Evolutionary conservation across 2,113 vertebrate species (phyloP).

Genomic region (Cheilinus undulatus): DNA sequence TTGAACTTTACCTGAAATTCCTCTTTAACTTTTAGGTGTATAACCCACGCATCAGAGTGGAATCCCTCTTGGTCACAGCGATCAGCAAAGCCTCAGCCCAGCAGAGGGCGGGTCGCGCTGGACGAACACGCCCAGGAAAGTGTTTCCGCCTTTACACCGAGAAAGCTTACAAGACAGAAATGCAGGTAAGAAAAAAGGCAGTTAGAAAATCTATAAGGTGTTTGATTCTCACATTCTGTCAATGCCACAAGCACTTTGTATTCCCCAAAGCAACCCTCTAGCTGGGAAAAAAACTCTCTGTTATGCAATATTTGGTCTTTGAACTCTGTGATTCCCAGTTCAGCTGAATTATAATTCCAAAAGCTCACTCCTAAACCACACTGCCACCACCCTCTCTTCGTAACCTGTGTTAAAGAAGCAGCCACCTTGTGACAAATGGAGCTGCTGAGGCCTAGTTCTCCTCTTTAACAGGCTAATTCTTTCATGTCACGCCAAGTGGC

Average conservation of each 20-base stretch:
- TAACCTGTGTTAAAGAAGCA: conserved; percentile 35
- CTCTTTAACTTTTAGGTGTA: conserved; percentile 86
- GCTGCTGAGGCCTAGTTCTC: conserved; percentile 39
- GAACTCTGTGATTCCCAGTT: conserved; percentile 41
- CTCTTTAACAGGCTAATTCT: conserved; percentile 66
- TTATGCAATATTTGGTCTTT: conserved; percentile 47
- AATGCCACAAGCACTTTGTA: conserved; percentile 31
- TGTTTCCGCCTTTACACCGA: conserved; percentile 97
- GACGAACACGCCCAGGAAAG: conserved; percentile 94
- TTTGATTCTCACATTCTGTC: conserved; percentile 28
- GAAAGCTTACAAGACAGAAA: conserved; percentile 98
- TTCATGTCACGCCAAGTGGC: conserved; percentile 55
- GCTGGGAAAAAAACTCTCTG: conserved; percentile 29
- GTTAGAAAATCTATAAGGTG: neutral
- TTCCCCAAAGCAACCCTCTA: conserved; percentile 21
- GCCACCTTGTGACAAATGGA: conserved; percentile 67
- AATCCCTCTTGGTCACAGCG: conserved; percentile 96
- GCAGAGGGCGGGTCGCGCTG: conserved; percentile 96
- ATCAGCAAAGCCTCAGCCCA: conserved; percentile 99
- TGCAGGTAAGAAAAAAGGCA: conserved; percentile 87
- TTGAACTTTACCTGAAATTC: neutral
- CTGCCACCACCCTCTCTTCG: conserved; percentile 29
- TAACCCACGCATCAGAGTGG: conserved; percentile 97
- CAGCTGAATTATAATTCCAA: conserved; percentile 38
- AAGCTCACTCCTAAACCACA: conserved; percentile 24